Base-by-base conservation (phyloP, 2,797 vertebrate genomes). In the Argentina silus region DNA sequence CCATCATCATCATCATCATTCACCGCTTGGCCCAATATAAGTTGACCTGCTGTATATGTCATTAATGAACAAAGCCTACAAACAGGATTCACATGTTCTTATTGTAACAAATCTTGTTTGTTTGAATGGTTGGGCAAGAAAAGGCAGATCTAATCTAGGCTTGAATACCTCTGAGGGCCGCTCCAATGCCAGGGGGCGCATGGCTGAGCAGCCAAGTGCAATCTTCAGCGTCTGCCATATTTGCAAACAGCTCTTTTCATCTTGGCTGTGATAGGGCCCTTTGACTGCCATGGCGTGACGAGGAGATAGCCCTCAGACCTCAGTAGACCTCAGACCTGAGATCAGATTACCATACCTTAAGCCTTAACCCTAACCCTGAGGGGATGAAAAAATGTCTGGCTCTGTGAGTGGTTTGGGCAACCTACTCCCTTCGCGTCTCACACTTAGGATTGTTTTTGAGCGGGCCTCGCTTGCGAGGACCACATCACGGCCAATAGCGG, bases 251-350 rank as follows among this genome's bases (percentile, higher is more conserved):
- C 74, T 77, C 89, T 67, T 91, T 92, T 91, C 85, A 91, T 91
- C 87, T 53, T 43, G 23, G 1, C 80, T 86, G 83, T 78, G 89
- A 78, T 83, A 7, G 73, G 74, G 75, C 75, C 86, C 89, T 90
- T 88, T 89, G n/a, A 77, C 72, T 74, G 87, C 89, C 89, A 91
- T 81, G 90, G 82, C 85, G 88, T 89, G 88, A 53, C 88, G 84
- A 78, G 81, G 87, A 36, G 87, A 90, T 88, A 91, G 81, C 81
- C 82, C 79, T 78, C 72, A 87, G 87, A 90, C 79, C 69, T 53
- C 89, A 88, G 79, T 90, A 89, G 27, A 91, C 91, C 81, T 83
- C 81, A 86, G 87, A 91, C 90, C 19, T 44, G 77, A 81, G 64
- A 73, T 70, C 74, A 59, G 87, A 90, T 91, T 75, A 82, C 84